These are phyloP conservation scores for Heliangelus exortis DNA, from an alignment of 2,797 vertebrate species.

Conservation along the genomic window DNA sequence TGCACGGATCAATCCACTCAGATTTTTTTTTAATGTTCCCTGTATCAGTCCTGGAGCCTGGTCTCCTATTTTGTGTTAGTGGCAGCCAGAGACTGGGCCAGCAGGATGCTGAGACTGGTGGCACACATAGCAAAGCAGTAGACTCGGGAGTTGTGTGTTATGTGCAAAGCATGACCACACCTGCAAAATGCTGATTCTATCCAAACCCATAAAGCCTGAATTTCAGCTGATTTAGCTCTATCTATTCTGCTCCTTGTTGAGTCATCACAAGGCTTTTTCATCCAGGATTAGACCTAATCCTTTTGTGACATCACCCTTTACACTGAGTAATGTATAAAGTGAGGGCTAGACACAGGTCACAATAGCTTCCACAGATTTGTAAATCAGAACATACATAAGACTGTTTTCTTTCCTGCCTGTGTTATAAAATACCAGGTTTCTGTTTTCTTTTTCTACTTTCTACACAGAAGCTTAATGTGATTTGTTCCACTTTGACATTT, in stretches of 20 bases:
- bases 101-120: background rate
- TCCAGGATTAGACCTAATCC: constrained; percentile 68
- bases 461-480: background rate
- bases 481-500: background rate
- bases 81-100: background rate
- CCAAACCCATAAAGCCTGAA: constrained; percentile 73
- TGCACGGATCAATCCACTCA: background rate
- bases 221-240: constrained; percentile 82
- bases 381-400: background rate
- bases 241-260: constrained; percentile 70
- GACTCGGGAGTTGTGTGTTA: background rate
- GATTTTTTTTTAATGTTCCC: background rate
- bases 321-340: constrained; percentile 57
- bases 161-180: background rate
- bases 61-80: background rate
- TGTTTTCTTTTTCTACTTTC: background rate
- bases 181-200: constrained; percentile 80
- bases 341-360: background rate
- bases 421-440: background rate
- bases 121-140: background rate
- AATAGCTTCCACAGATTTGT: constrained; percentile 9
- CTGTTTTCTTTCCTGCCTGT: background rate
- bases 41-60: accelerated
- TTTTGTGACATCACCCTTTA: constrained; percentile 65
- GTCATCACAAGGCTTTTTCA: constrained; percentile 74